These are phyloP conservation scores for Melinopterus prodromus DNA, from an alignment of 2,888 invertebrate species.

Conservation along the genomic window DNA sequence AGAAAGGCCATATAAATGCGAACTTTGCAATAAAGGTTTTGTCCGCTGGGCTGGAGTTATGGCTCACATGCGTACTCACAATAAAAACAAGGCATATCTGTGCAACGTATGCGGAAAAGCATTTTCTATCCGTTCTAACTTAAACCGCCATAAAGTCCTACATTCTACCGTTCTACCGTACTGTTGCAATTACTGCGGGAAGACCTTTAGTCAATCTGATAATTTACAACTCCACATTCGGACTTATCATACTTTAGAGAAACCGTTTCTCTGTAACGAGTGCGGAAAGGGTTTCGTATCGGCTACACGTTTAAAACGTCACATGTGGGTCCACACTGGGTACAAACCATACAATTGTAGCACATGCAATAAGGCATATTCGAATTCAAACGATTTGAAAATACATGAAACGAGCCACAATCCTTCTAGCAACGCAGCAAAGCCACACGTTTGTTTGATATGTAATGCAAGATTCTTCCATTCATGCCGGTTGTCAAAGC, in stretches of 20 bases:
- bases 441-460: constrained; percentile 51
- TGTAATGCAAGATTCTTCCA: constrained; percentile 55
- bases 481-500: constrained; percentile 61
- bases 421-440: constrained; percentile 47
- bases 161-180: constrained; percentile 54
- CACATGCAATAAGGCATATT: constrained; percentile 53
- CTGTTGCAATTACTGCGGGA: constrained; percentile 56
- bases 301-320: constrained; percentile 55
- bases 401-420: constrained; percentile 52
- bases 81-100: constrained; percentile 52
- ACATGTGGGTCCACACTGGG: constrained; percentile 57
- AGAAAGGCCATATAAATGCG: constrained; percentile 57
- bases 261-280: constrained; percentile 56
- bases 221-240: constrained; percentile 56
- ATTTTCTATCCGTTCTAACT: constrained; percentile 56
- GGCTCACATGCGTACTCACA: constrained; percentile 56
- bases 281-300: constrained; percentile 58
- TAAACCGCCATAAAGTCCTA: constrained; percentile 55
- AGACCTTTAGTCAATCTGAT: constrained; percentile 56
- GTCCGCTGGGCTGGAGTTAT: constrained; percentile 57
- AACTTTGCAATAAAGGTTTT: constrained; percentile 57
- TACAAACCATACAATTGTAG: constrained; percentile 54
- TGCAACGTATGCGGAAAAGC: constrained; percentile 56
- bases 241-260: constrained; percentile 57
- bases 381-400: constrained; percentile 54